Evolutionary conservation across 2,113 vertebrate genomes (phyloP), one percentile per base, ranked within the genome.

Genomic region (Archocentrus centrarchus): DNA sequence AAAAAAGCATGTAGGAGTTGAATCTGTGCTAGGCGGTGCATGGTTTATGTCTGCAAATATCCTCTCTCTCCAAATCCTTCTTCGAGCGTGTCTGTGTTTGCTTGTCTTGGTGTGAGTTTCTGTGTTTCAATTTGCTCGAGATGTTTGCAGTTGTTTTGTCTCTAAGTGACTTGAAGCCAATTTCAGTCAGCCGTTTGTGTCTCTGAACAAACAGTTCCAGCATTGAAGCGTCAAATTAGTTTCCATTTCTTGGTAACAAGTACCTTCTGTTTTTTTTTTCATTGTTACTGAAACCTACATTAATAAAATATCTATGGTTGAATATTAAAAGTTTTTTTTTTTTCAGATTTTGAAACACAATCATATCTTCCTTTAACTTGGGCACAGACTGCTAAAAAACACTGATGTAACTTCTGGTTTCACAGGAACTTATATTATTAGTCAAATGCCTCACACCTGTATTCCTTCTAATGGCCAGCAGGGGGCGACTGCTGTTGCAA

Each of bases 21-120:
- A 84, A 44, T 47, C 15, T 13, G 85, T 60, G 44, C 68, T 62
- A 14, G 62, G 30, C 24, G 15, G 53, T 41, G 59, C 70, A 86
- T 87, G 88, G 81, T 87, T 91, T 87, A 30, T 82, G 53, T 86
- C 86, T 82, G 30, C 10, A 14, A 57, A 82, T 41, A 64, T 85
- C 10, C 57, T 44, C 37, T 57, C 2, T 6, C 35, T 30, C 2
- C 35, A 88, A 63, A 61, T 47, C 24, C 24, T 24, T 81, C 47
- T 77, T 75, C 35, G n/a, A 7, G 14, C 20, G 22, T 15, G 5
- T 30, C 32, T 13, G 2, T 59, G 61, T 47, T 57, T 2, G 13
- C 35, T 44, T 58, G 55, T 15, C 59, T 47, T 14, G 7, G 3
- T 18, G 50, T 27, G 27, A 11, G 6, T 10, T 35, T 4, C 6